A percentile compares a stretch with the other conserved stretches of the same genome.
These are phyloP conservation scores for Sarcophaga peregrina DNA, from an alignment of 1,140 invertebrate species.

Conservation along the genomic window DNA sequence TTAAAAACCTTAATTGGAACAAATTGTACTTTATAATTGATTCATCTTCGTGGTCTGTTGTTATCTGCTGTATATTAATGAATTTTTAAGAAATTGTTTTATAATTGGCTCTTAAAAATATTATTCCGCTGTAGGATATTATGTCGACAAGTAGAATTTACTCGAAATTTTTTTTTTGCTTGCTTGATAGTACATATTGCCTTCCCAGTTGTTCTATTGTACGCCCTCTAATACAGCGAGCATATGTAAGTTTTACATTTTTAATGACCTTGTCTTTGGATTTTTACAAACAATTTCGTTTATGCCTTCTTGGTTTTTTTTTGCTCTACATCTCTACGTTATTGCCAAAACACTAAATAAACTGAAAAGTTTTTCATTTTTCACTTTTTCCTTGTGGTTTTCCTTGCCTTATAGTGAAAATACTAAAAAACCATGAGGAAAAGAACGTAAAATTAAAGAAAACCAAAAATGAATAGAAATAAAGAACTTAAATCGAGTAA, in stretches of 20 bases:
- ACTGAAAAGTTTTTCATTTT: background rate
- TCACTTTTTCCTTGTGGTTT: background rate
- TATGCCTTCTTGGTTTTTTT: background rate
- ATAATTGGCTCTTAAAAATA: too few relatives aligned
- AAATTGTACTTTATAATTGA: too few relatives aligned
- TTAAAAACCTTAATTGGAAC: too few relatives aligned
- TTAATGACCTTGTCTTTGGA: background rate
- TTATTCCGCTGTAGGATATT: too few relatives aligned
- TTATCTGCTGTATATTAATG: too few relatives aligned
- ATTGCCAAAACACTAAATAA: conserved; percentile 22
- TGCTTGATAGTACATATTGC: too few relatives aligned
- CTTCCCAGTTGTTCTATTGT: background rate
- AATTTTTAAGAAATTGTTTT: too few relatives aligned
- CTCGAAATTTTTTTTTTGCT: too few relatives aligned
- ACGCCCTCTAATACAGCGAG: background rate
- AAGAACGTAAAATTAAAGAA: background rate
- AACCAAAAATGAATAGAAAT: background rate
- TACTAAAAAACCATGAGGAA: too few relatives aligned
- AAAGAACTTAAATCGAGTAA: too few relatives aligned
- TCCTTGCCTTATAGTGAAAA: background rate
- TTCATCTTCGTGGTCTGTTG: too few relatives aligned
- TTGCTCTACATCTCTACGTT: background rate
- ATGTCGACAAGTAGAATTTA: too few relatives aligned
- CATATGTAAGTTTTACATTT: background rate
- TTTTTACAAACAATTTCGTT: conserved; percentile 16